Percentiles rank a stretch among this genome's conserved stretches.
Conservation (phyloP, 2,888 invertebrate genomes). For the Dicyrtomina minuta region DNA sequence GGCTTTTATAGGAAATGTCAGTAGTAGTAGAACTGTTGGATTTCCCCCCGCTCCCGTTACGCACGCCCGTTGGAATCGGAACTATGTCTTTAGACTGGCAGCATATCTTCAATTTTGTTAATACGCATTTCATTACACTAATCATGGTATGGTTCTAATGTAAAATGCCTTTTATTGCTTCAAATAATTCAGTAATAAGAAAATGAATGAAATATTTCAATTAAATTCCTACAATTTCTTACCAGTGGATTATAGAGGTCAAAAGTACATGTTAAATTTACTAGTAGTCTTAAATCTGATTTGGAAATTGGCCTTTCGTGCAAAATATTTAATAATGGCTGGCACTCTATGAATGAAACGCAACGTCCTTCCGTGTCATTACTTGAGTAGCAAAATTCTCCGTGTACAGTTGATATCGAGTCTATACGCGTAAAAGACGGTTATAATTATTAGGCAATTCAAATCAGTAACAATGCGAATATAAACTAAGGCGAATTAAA, state of each 20-base stretch:
- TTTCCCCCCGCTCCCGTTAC: neutral
- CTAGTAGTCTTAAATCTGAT: conserved; percentile 35
- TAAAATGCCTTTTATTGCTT: neutral
- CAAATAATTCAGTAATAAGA: neutral
- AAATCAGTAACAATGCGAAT: too few relatives aligned
- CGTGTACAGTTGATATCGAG: too few relatives aligned
- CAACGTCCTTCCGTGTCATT: conserved; percentile 37
- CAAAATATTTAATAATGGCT: conserved; percentile 34
- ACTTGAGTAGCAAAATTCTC: conserved; percentile 20
- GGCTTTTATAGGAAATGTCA: neutral
- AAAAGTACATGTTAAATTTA: conserved; percentile 45
- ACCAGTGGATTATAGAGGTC: conserved; percentile 39
- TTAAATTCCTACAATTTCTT: neutral
- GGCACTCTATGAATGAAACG: conserved; percentile 36
- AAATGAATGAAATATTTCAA: neutral
- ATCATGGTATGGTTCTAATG: neutral
- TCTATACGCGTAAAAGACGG: too few relatives aligned
- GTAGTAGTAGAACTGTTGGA: neutral
- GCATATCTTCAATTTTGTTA: conserved; percentile 9
- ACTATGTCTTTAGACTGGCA: conserved; percentile 8
- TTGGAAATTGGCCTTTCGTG: conserved; percentile 38
- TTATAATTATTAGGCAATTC: too few relatives aligned
- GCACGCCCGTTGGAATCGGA: neutral
- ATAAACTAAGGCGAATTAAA: too few relatives aligned
- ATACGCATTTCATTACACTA: neutral